phyloP scores from a whole-genome alignment of 2,113 vertebrate species.

The Calidris pygmaea region DNA sequence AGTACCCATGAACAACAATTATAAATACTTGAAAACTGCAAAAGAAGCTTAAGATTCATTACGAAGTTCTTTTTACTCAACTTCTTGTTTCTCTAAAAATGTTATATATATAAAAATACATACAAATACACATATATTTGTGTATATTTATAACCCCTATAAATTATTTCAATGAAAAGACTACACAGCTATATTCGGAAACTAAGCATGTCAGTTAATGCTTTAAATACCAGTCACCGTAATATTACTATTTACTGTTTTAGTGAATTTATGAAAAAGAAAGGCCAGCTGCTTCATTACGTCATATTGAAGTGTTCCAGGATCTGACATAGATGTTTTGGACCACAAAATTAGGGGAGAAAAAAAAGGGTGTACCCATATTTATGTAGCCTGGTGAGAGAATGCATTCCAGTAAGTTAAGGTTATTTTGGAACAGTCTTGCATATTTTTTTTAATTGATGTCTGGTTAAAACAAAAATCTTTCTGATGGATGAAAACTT shows the following conservation, averaged over 20 bases:
- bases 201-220: not conserved
- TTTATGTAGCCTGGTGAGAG: slow-evolving; percentile 38
- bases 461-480: not conserved
- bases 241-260: slow-evolving; percentile 10
- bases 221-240: not conserved
- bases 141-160: too few species aligned
- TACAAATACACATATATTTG: not conserved
- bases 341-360: not conserved
- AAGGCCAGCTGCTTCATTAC: slow-evolving; percentile 47
- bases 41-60: not conserved
- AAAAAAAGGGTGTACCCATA: slow-evolving; percentile 37
- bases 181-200: not conserved
- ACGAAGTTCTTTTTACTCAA: not conserved
- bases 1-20: not conserved
- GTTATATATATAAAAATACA: not conserved
- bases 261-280: slow-evolving; percentile 31
- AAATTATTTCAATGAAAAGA: not conserved
- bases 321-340: slow-evolving; percentile 56
- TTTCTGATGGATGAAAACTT: not conserved
- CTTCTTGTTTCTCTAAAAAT: not conserved
- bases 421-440: slow-evolving; percentile 32
- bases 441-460: not conserved
- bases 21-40: slow-evolving; percentile 38
- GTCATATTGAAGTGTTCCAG: slow-evolving; percentile 25
- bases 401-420: slow-evolving; percentile 46